Conservation (phyloP, 2,888 invertebrate genomes). For the Eurytoma californica region DNA sequence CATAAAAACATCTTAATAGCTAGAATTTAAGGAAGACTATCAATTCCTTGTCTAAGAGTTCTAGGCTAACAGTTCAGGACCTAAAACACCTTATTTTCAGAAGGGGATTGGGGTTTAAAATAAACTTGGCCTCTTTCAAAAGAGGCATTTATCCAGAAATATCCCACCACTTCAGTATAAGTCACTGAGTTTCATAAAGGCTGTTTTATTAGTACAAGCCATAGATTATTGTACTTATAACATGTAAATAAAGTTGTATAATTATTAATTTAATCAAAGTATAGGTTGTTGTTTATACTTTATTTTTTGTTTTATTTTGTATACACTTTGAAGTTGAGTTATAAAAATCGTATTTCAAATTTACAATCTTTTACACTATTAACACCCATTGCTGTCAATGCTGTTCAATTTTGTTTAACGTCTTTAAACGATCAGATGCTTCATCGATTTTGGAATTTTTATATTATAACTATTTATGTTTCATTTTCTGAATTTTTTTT, state of each 20-base stretch:
- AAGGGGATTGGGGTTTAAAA: no score
- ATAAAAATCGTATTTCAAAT: constrained; percentile 73
- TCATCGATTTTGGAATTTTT: constrained; percentile 47
- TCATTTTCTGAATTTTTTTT: constrained; percentile 49
- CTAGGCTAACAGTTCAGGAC: no score
- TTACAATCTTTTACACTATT: constrained; percentile 68
- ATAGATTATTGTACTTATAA: no score
- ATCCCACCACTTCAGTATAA: no score
- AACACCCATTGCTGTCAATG: constrained; percentile 57
- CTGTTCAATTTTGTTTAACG: constrained; percentile 34
- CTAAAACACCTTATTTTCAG: no score
- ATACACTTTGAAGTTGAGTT: constrained; percentile 71
- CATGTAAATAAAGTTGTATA: constrained; percentile 68
- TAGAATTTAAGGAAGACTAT: no score
- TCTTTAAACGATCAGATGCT: constrained; percentile 53
- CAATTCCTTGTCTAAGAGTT: no score
- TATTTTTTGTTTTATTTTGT: constrained; percentile 66
- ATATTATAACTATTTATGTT: constrained; percentile 54
- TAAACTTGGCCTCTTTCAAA: background rate
- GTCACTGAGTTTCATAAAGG: no score
- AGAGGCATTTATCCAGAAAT: no score
- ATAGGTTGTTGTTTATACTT: constrained; percentile 70
- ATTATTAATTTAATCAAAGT: constrained; percentile 70
- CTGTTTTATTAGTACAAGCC: background rate
- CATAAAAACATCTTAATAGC: no score